A percentile compares a stretch with the other conserved stretches of the same genome.
Evolutionary conservation across 1,140 invertebrate species (phyloP).

Genomic region (Cecropterus lyciades): DNA sequence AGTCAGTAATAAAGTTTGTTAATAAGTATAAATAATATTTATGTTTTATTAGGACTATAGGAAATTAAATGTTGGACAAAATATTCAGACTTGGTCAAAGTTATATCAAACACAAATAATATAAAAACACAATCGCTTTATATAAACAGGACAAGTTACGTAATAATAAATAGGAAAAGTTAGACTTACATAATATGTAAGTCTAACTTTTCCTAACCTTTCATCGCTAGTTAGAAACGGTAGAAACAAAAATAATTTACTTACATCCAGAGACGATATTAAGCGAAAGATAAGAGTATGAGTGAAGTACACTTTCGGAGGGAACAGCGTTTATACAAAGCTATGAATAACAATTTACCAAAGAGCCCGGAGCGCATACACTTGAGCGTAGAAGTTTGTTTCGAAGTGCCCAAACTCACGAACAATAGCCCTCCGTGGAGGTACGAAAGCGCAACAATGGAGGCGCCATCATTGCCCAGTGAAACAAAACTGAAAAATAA

Average conservation of each 20-base stretch:
- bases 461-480: constrained; percentile 19
- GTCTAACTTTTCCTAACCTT: no score
- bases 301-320: constrained; percentile 72
- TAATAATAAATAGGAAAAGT: constrained; percentile 17
- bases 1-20: no score
- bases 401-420: constrained; percentile 75
- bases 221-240: constrained; percentile 16
- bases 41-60: no score
- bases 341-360: constrained; percentile 82
- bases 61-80: no score
- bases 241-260: constrained; percentile 59
- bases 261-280: constrained; percentile 66
- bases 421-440: constrained; percentile 70
- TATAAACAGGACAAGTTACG: constrained; percentile 7
- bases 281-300: constrained; percentile 70
- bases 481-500: background rate
- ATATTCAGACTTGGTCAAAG: background rate
- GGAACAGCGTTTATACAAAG: constrained; percentile 71
- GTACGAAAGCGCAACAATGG: constrained; percentile 57
- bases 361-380: constrained; percentile 76
- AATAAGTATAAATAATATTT: no score
- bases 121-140: background rate
- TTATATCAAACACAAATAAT: constrained; percentile 3
- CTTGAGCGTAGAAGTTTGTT: constrained; percentile 78
- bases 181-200: constrained; percentile 4